Conservation (phyloP, 2,113 vertebrate species). For the Hepsetus odoe region DNA sequence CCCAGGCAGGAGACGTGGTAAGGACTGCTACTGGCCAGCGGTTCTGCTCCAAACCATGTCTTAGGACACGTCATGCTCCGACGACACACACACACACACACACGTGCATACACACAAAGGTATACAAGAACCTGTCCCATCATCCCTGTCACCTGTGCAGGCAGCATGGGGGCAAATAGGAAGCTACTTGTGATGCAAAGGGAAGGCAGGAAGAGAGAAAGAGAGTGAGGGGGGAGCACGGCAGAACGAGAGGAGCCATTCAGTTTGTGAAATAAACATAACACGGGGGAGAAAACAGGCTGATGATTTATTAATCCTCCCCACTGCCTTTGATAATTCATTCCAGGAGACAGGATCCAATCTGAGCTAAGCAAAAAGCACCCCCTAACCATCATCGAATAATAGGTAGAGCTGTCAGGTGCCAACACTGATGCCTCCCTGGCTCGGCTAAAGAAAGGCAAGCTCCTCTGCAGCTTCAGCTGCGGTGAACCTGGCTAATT, state of each 20-base stretch:
- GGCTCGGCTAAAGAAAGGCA: conserved; percentile 37
- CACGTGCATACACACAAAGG: conserved; percentile 37
- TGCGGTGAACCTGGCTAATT: conserved; percentile 50
- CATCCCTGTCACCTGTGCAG: conserved; percentile 45
- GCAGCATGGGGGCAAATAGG: conserved; percentile 33
- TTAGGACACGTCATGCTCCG: conserved; percentile 42
- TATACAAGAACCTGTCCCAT: conserved; percentile 46
- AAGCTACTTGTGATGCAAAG: conserved; percentile 48
- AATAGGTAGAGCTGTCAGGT: conserved; percentile 56
- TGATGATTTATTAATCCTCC: conserved; percentile 59
- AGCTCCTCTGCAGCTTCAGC: conserved; percentile 29
- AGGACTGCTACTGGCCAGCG: conserved; percentile 23
- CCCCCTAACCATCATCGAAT: conserved; percentile 50
- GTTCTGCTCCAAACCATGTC: conserved; percentile 11
- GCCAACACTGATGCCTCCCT: conserved; percentile 40
- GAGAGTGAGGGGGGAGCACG: conserved; percentile 45
- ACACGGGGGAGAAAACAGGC: conserved; percentile 50
- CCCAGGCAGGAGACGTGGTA: conserved; percentile 38
- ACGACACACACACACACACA: conserved; percentile 21
- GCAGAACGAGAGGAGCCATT: conserved; percentile 54
- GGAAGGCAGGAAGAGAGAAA: conserved; percentile 12
- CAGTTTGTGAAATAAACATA: conserved; percentile 55
- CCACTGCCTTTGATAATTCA: conserved; percentile 56
- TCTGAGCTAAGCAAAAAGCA: conserved; percentile 47
- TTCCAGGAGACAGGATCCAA: conserved; percentile 54